A percentile compares a stretch with the other conserved stretches of the same genome.
These are phyloP conservation scores for Agrilus cyanescens DNA, from an alignment of 2,888 invertebrate species.

Conservation along the genomic window DNA sequence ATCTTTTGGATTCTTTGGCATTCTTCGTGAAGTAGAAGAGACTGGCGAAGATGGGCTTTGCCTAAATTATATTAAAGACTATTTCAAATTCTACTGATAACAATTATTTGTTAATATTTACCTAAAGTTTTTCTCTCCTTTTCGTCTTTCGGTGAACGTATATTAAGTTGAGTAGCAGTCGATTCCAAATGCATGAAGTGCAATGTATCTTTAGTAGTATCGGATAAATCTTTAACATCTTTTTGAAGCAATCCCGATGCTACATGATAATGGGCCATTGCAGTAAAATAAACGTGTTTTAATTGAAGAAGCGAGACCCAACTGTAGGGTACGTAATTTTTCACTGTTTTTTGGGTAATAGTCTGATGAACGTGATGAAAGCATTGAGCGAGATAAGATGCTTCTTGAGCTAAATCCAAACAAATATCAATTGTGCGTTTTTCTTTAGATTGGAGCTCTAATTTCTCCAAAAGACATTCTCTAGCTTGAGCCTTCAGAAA, in stretches of 20 bases:
- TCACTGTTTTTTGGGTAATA: slow-evolving; percentile 60
- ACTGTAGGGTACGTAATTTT: slow-evolving; percentile 86
- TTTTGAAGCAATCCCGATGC: slow-evolving; percentile 62
- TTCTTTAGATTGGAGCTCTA: slow-evolving; percentile 62
- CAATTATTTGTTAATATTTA: slow-evolving; percentile 19
- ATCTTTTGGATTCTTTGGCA: slow-evolving; percentile 76
- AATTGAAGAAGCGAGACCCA: slow-evolving; percentile 78
- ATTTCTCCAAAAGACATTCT: slow-evolving; percentile 84
- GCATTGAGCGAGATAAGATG: slow-evolving; percentile 57
- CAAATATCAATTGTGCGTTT: slow-evolving; percentile 43
- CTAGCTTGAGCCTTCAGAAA: slow-evolving; percentile 69
- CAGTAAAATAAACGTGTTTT: slow-evolving; percentile 71
- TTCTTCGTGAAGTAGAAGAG: slow-evolving; percentile 76
- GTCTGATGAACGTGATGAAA: slow-evolving; percentile 58
- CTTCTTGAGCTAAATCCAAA: slow-evolving; percentile 49
- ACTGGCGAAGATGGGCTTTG: slow-evolving; percentile 73
- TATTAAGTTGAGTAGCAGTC: slow-evolving; percentile 40
- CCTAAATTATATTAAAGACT: slow-evolving; percentile 37
- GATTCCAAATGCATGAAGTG: slow-evolving; percentile 40
- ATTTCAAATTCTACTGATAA: neutral
- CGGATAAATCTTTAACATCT: slow-evolving; percentile 33
- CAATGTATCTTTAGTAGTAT: slow-evolving; percentile 40
- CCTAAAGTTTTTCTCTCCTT: slow-evolving; percentile 48
- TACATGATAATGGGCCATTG: slow-evolving; percentile 76
- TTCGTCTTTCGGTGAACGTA: slow-evolving; percentile 44